Conservation (phyloP, 2,888 invertebrate genomes). For the Heliconius ismenius region DNA sequence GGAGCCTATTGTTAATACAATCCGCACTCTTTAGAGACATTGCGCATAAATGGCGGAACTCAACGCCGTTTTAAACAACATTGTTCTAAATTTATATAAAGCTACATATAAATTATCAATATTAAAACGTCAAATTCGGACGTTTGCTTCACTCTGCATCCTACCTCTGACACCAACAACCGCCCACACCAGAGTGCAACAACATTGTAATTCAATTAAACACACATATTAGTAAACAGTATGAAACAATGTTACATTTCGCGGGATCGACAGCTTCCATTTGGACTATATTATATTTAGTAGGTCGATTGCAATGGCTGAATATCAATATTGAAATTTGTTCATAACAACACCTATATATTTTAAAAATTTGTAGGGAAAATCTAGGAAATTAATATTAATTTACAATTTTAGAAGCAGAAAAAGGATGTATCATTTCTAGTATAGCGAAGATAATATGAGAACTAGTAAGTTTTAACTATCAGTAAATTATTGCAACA, state of each 20-base stretch:
- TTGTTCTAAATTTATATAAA: background rate
- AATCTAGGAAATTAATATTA: background rate
- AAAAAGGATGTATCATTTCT: background rate
- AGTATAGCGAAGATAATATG: background rate
- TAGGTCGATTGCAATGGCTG: background rate
- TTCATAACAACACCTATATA: background rate
- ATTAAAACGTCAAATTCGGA: background rate
- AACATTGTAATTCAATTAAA: slow-evolving; percentile 31
- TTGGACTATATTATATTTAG: slow-evolving; percentile 5
- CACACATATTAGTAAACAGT: slow-evolving; percentile 31
- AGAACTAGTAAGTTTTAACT: background rate
- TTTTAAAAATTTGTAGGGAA: background rate
- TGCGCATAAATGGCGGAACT: no score
- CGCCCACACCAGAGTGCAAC: slow-evolving; percentile 29
- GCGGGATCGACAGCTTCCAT: slow-evolving; percentile 23
- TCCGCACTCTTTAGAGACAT: no score
- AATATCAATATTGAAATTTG: slow-evolving; percentile 15
- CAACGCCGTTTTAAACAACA: no score
- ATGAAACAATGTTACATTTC: slow-evolving; percentile 29
- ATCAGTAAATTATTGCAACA: background rate
- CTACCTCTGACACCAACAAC: slow-evolving; percentile 15
- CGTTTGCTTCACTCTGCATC: background rate
- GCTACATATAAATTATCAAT: background rate
- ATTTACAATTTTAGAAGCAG: background rate
- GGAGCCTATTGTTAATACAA: no score